Conservation (phyloP, 92 coral and sea anemone genomes). For the Actinernus sp. region DNA sequence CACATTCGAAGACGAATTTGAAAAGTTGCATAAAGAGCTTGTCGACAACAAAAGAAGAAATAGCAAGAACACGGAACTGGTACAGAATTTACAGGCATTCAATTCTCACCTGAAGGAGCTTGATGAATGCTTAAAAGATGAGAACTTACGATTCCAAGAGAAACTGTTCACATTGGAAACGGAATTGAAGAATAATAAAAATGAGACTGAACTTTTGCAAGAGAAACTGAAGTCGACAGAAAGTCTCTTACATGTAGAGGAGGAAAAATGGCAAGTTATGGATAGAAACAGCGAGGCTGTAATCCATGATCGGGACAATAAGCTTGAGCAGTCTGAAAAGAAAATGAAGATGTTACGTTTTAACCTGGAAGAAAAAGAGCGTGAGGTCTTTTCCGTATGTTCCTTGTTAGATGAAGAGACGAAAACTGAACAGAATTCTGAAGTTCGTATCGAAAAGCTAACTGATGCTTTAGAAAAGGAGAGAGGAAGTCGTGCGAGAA, state of each 20-base stretch:
- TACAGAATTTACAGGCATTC: neutral
- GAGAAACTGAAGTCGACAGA: conserved; percentile 2
- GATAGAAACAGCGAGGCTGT: neutral
- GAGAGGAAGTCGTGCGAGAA: conserved; percentile 12
- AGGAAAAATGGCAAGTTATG: conserved; percentile 16
- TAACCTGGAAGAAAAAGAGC: conserved; percentile 14
- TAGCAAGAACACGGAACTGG: neutral
- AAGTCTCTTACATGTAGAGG: neutral
- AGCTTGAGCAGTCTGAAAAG: neutral
- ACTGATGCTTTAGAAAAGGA: conserved; percentile 29
- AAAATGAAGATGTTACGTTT: neutral
- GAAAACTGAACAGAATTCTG: conserved; percentile 29
- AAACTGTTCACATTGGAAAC: conserved; percentile 13
- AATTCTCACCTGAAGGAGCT: neutral
- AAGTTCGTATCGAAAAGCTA: conserved; percentile 37
- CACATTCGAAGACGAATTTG: neutral
- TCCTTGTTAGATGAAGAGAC: conserved; percentile 16
- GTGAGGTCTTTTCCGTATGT: conserved; percentile 20
- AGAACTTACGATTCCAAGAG: conserved; percentile 13
- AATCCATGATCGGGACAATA: neutral
- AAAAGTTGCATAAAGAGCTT: neutral
- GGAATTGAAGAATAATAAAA: conserved; percentile 18
- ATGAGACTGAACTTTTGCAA: conserved; percentile 6
- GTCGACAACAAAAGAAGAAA: neutral
- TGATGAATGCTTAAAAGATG: conserved; percentile 8